Evolutionary conservation across 2,113 vertebrate genomes (phyloP).

Genomic region (Peromyscus polionotus): DNA sequence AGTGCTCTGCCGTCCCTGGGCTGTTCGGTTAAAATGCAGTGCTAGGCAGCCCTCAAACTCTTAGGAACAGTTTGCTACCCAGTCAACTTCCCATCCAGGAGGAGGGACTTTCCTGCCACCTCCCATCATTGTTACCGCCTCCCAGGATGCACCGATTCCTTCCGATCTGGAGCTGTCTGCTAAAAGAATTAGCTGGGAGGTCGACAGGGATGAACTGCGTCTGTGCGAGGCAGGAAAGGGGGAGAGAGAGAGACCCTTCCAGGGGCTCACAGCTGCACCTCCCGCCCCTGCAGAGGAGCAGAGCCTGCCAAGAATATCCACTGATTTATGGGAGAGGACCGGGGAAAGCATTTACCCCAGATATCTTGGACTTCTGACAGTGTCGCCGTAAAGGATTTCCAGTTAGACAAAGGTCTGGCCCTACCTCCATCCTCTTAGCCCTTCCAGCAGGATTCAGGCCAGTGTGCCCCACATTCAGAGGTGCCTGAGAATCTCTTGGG

Average conservation of each 20-base stretch:
- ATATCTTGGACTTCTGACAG: constrained; percentile 79
- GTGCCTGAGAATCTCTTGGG: not conserved
- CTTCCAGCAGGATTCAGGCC: not conserved
- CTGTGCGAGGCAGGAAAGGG: constrained; percentile 85
- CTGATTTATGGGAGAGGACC: constrained; percentile 85
- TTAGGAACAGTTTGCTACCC: not conserved
- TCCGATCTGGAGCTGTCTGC: constrained; percentile 82
- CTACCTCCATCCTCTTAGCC: not conserved
- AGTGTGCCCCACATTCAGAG: not conserved
- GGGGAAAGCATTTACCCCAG: constrained; percentile 79
- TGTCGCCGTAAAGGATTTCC: constrained; percentile 64
- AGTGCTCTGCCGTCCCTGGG: not conserved
- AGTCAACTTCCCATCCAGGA: not conserved
- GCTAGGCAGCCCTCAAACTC: not conserved
- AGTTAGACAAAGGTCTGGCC: constrained; percentile 38
- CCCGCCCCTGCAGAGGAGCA: not conserved
- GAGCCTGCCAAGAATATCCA: constrained; percentile 80
- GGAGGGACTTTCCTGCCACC: constrained; percentile 32
- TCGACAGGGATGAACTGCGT: constrained; percentile 76
- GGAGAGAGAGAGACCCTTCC: constrained; percentile 55
- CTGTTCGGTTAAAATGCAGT: not conserved
- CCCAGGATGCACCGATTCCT: constrained; percentile 83
- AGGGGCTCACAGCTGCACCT: constrained; percentile 85
- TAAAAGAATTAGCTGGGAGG: constrained; percentile 86
- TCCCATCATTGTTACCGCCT: constrained; percentile 79